Evolutionary conservation across 2,797 vertebrate genomes (phyloP).

Genomic region (Acomys russatus): DNA sequence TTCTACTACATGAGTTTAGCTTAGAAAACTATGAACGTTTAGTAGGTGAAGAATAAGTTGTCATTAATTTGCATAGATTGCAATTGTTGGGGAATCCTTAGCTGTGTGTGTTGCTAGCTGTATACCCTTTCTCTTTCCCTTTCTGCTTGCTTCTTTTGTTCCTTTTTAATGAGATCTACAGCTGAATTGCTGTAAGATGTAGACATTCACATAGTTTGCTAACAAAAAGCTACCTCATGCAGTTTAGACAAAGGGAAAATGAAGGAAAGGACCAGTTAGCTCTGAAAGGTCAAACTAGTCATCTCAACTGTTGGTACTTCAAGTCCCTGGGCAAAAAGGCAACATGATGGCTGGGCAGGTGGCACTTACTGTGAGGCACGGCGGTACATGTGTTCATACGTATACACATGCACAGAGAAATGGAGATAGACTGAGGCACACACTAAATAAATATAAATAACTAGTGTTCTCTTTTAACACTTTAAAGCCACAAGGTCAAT

Average conservation of each 20-base stretch:
- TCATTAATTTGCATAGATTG: background rate
- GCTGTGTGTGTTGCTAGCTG: background rate
- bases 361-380: background rate
- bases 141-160: constrained; percentile 52
- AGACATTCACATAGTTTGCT: constrained; percentile 52
- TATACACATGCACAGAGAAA: background rate
- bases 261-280: background rate
- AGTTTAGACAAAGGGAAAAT: constrained; percentile 16
- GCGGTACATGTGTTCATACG: background rate
- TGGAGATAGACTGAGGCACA: background rate
- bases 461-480: background rate
- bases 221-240: constrained; percentile 31
- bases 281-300: constrained; percentile 7
- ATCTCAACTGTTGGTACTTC: background rate
- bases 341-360: background rate
- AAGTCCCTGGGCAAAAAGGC: constrained; percentile 21
- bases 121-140: constrained; percentile 47
- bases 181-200: constrained; percentile 53
- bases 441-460: background rate
- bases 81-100: background rate
- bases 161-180: constrained; percentile 52
- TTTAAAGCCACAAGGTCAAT: background rate
- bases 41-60: constrained; percentile 31
- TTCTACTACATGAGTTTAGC: background rate
- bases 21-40: constrained; percentile 54